Evolutionary conservation across 2,113 vertebrate genomes (phyloP), one percentile per base, ranked within the genome.

Genomic region (Acrocephalus arundinaceus): DNA sequence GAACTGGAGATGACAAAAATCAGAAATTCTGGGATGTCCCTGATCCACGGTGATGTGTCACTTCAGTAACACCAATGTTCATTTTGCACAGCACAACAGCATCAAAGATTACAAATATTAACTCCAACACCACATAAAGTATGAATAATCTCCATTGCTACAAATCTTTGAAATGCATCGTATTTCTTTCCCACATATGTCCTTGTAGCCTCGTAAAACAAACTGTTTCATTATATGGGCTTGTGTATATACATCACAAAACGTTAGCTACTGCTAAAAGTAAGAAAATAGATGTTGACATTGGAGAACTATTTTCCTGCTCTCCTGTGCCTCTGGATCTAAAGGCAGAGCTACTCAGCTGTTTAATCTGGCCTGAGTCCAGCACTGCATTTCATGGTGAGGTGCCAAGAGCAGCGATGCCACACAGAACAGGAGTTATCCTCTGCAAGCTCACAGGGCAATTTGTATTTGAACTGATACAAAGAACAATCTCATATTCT

Each of bases 301-400:
- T 54, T 39, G 57, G 97, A 97, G 97, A 98, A 97, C 97, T 97
- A 96, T 96, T 97, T 94, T 77, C 76, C 92, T 97, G 41, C 94
- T 98, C 96, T 95, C 96, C 95, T 90, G 91, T 94, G 97, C 94
- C 93, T 98, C 95, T 97, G 97, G 95, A 97, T 97, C 80, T 94
- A 75, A 92, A 96, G 91, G 95, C 95, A 97, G 91, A 95, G 92
- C 94, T 93, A 51, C 84, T 97, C 90, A 90, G 96, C 97, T 98
- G 97, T 97, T 97, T 95, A 95, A 89, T 96, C 96, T 98, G 97
- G 97, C 97, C 90, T 10, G 55, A 89, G 52, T 96, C 97, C 97
- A 97, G 94, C 73, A 7, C 20, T 79, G 74, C 75, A 62, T 62
- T 93, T 80, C 67, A 15, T 33, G 71, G 78, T 31, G 73, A 94